Conservation (phyloP, 2,113 vertebrate species). For the Gila orcuttii region DNA sequence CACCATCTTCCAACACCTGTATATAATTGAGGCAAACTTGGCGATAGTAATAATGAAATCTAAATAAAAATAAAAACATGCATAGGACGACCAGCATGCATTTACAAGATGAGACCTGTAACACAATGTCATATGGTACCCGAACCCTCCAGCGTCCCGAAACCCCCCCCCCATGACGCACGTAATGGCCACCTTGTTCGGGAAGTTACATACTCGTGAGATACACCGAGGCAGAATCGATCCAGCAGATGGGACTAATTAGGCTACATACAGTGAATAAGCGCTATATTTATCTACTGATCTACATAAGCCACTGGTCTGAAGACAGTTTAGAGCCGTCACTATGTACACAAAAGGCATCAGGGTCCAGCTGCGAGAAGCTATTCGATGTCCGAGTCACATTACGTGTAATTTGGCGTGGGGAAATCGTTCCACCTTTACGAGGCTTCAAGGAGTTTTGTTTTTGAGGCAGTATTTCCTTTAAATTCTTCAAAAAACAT, state of each 20-base stretch:
- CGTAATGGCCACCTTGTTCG: background rate
- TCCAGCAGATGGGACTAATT: slow-evolving; percentile 64
- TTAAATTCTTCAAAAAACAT: slow-evolving; percentile 51
- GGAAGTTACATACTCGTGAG: slow-evolving; percentile 71
- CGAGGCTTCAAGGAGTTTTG: slow-evolving; percentile 63
- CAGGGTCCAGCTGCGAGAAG: slow-evolving; percentile 41
- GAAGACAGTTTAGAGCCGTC: slow-evolving; percentile 50
- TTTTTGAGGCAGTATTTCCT: slow-evolving; percentile 70
- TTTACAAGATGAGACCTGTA: slow-evolving; percentile 74
- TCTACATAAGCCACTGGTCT: slow-evolving; percentile 53
- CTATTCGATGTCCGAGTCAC: slow-evolving; percentile 48
- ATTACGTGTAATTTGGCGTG: slow-evolving; percentile 50
- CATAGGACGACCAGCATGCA: slow-evolving; percentile 78
- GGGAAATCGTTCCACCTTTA: slow-evolving; percentile 58
- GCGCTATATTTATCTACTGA: slow-evolving; percentile 61
- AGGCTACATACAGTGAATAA: slow-evolving; percentile 74
- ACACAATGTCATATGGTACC: slow-evolving; percentile 13
- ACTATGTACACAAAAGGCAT: slow-evolving; percentile 58
- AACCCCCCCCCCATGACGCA: slow-evolving; percentile 7
- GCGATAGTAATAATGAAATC: slow-evolving; percentile 63
- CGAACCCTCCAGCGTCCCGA: slow-evolving; percentile 58
- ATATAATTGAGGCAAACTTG: slow-evolving; percentile 74
- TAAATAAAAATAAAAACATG: slow-evolving; percentile 68
- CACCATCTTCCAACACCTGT: slow-evolving; percentile 61
- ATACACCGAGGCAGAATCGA: slow-evolving; percentile 61